Evolutionary conservation across 1,140 invertebrate genomes (phyloP).

Genomic region (Brachionus rubens): DNA sequence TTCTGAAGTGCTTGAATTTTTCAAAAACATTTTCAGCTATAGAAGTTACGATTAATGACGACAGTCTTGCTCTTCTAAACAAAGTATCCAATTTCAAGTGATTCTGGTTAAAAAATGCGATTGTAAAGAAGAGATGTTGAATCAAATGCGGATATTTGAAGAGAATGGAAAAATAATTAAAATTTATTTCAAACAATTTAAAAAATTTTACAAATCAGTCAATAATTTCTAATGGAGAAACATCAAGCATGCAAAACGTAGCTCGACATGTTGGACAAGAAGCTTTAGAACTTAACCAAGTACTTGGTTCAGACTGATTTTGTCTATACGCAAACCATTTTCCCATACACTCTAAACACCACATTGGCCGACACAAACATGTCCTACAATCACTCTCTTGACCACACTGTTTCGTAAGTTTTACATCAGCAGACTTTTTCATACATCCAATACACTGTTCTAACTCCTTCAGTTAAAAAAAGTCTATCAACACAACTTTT

Average conservation of each 20-base stretch:
- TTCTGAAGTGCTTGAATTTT: too few relatives aligned
- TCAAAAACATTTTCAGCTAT: too few relatives aligned
- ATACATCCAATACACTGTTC: slow-evolving; percentile 84
- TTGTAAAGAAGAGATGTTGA: too few relatives aligned
- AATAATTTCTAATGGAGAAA: slow-evolving; percentile 60
- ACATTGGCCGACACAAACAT: slow-evolving; percentile 78
- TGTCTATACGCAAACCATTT: slow-evolving; percentile 81
- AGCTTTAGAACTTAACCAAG: slow-evolving; percentile 79
- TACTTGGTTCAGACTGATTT: slow-evolving; percentile 69
- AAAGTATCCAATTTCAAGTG: too few relatives aligned
- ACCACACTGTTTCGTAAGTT: slow-evolving; percentile 72
- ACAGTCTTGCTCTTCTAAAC: too few relatives aligned
- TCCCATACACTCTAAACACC: slow-evolving; percentile 73
- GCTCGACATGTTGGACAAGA: slow-evolving; percentile 83
- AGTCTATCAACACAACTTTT: slow-evolving; percentile 22
- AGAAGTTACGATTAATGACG: too few relatives aligned
- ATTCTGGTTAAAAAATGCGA: too few relatives aligned
- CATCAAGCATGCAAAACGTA: slow-evolving; percentile 80
- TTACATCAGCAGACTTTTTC: slow-evolving; percentile 73
- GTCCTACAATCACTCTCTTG: slow-evolving; percentile 62
- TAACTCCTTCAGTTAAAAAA: slow-evolving; percentile 65
- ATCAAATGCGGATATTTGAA: too few relatives aligned
- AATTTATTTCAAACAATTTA: too few relatives aligned
- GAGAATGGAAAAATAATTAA: too few relatives aligned
- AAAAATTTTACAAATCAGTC: too few relatives aligned